These are phyloP conservation scores for Drosophila mayaguana DNA, from an alignment of 2,888 invertebrate species.

Conservation along the genomic window DNA sequence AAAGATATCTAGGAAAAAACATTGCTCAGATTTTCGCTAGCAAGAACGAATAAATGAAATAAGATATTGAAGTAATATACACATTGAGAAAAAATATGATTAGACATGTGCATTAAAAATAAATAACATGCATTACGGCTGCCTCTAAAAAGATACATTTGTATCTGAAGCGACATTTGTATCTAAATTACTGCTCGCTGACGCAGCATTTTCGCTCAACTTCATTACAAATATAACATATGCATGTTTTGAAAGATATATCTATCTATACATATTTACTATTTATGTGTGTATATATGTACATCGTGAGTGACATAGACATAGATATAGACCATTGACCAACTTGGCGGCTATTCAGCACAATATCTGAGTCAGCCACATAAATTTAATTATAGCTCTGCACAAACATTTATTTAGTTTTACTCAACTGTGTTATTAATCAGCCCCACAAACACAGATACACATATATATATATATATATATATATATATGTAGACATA, in stretches of 20 bases:
- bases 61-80: slow-evolving; percentile 23
- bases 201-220: slow-evolving; percentile 59
- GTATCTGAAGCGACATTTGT: slow-evolving; percentile 33
- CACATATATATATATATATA: slow-evolving; percentile 13
- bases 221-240: slow-evolving; percentile 37
- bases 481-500: slow-evolving; percentile 4
- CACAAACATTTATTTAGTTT: slow-evolving; percentile 75
- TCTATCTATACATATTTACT: slow-evolving; percentile 5
- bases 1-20: slow-evolving; percentile 15
- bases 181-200: slow-evolving; percentile 63
- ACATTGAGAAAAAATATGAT: neutral
- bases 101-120: slow-evolving; percentile 54
- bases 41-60: slow-evolving; percentile 15
- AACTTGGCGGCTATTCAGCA: slow-evolving; percentile 65
- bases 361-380: slow-evolving; percentile 67
- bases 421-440: slow-evolving; percentile 70
- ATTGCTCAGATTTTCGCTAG: slow-evolving; percentile 9
- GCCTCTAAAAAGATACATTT: slow-evolving; percentile 30
- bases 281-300: slow-evolving; percentile 25
- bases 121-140: slow-evolving; percentile 67
- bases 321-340: slow-evolving; percentile 62
- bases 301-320: slow-evolving; percentile 63
- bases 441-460: slow-evolving; percentile 39
- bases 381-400: slow-evolving; percentile 78
- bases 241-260: slow-evolving; percentile 13